Evolutionary conservation across 2,113 vertebrate species (phyloP).

Genomic region (Rattus rattus): DNA sequence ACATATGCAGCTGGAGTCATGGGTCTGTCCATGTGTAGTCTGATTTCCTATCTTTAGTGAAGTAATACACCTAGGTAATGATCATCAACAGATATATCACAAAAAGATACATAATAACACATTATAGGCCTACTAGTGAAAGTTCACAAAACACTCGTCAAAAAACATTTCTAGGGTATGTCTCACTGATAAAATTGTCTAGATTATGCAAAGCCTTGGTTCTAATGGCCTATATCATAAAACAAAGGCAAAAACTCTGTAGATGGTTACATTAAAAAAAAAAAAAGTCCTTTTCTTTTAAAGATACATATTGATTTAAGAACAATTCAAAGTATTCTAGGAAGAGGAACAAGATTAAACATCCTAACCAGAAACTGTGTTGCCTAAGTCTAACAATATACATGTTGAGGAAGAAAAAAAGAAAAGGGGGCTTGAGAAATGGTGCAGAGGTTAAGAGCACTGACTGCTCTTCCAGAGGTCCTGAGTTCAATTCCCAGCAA

Average conservation of each 20-base stretch:
- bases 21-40: too few species aligned
- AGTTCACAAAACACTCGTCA: background rate
- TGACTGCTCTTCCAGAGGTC: too few species aligned
- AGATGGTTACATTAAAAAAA: conserved; percentile 4
- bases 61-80: conserved; percentile 18
- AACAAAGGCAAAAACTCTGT: background rate
- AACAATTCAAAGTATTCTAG: conserved; percentile 50
- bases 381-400: background rate
- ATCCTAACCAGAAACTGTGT: conserved; percentile 20
- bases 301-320: conserved; percentile 21
- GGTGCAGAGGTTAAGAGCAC: too few species aligned
- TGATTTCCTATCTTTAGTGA: conserved; percentile 40
- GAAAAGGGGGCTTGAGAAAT: background rate
- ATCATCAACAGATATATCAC: background rate
- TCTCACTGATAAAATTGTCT: background rate
- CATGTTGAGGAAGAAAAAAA: background rate
- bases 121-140: background rate
- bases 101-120: conserved; percentile 10
- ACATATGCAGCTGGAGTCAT: too few species aligned
- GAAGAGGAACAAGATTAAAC: background rate
- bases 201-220: background rate
- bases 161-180: background rate
- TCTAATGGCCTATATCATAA: background rate
- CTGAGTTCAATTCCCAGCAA: too few species aligned
- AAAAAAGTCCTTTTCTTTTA: conserved; percentile 31